Evolutionary conservation across 2,113 vertebrate species (phyloP), one percentile per base, ranked within the genome.

Genomic region (Lethenteron camtschaticum): DNA sequence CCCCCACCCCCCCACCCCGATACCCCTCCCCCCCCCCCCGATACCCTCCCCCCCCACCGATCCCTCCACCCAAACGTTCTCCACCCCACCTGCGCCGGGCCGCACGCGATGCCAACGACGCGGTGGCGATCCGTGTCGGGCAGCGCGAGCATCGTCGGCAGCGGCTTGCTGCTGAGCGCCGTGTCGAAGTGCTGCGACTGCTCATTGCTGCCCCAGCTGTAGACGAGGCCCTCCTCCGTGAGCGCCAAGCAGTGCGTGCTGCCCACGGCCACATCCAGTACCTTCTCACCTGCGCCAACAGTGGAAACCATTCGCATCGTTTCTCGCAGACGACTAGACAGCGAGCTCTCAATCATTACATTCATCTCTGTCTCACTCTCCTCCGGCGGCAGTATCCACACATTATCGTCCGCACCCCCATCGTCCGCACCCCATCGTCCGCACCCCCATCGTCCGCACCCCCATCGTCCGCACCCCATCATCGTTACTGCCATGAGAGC

Each of bases 181-280:
- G 94, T 99, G 74, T 96, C 94, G 72, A 99, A 99, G 81, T 99
- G 94, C 74, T 99, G 94, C 12, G 87, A 86, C 73, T 96, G 95
- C 76, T 96, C 92, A 12, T 99, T 99, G 82, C 87, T 94, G 20
- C 94, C 94, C 92, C 92, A 96, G 73, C 94, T 99, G 72, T 94
- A 87, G 12, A 99, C 89, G 76, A 96, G 90, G 1, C 90, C 89
- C 3, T 96, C 91, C 9, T 99, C 91, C 0, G 88, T 96, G 63
- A 99, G 81, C 3, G 87, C 90, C 57, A 96, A 78, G 77, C 94
- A 99, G 75, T 99, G 92, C 2, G 89, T 96, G 3, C 89, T 95
- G 57, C 94, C 94, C 71, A 95, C 90, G 14, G 87, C 89, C 57
- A 99, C 79, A 72, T 96, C 94, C 73, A 95, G 85, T 71, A 96